These are phyloP conservation scores for Scrobipalpa costella DNA, from an alignment of 2,888 invertebrate species.

Conservation along the genomic window DNA sequence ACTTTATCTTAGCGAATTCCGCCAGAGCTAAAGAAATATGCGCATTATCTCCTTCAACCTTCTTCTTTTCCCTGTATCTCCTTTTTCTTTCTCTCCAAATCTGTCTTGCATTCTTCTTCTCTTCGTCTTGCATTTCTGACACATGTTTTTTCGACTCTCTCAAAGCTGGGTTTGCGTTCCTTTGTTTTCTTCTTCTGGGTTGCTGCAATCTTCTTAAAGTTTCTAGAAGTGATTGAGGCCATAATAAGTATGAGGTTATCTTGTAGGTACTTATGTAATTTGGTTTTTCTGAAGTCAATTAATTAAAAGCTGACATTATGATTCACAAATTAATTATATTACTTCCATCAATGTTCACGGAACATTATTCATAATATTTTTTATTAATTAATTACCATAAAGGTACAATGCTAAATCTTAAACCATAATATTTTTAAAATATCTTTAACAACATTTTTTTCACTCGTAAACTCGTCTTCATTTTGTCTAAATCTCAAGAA, in stretches of 20 bases:
- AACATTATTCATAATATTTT: too few species aligned
- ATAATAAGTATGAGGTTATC: not conserved
- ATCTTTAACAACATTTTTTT: too few species aligned
- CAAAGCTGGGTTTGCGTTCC: conserved; percentile 14
- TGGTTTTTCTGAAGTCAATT: too few species aligned
- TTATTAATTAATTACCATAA: too few species aligned
- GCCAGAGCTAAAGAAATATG: conserved; percentile 23
- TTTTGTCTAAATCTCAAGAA: too few species aligned
- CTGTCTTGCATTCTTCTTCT: conserved; percentile 16
- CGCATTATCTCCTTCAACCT: conserved; percentile 26
- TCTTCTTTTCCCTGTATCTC: conserved; percentile 27
- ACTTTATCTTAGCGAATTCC: conserved; percentile 28
- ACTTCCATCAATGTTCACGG: too few species aligned
- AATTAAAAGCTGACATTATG: too few species aligned
- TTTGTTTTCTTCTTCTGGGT: conserved; percentile 29
- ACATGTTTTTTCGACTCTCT: conserved; percentile 27
- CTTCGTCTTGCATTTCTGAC: conserved; percentile 22
- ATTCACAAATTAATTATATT: too few species aligned
- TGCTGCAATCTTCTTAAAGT: conserved; percentile 25
- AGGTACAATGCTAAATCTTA: too few species aligned
- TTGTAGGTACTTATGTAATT: too few species aligned
- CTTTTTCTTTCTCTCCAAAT: conserved; percentile 29
- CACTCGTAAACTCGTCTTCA: too few species aligned
- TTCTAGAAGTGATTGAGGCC: conserved; percentile 21
- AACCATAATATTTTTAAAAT: too few species aligned